Conservation (phyloP, 2,113 vertebrate genomes). For the Oncorhynchus tshawytscha region DNA sequence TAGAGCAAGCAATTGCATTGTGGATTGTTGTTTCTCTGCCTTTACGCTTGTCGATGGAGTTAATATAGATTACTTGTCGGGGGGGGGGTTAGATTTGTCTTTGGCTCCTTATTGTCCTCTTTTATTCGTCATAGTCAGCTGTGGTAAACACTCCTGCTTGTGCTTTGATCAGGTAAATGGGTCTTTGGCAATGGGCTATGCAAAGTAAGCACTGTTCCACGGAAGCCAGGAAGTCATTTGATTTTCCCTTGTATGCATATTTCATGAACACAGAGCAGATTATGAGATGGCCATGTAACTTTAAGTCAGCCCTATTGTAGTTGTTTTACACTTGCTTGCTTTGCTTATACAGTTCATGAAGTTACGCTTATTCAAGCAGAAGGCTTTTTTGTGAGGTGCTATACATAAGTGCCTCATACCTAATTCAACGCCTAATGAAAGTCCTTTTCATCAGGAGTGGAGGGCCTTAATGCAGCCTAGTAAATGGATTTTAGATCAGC, state of each 20-base stretch:
- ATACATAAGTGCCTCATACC: background rate
- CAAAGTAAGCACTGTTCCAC: background rate
- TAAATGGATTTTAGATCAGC: background rate
- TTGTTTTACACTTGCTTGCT: background rate
- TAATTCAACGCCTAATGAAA: background rate
- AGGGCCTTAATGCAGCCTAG: background rate
- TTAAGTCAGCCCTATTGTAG: background rate
- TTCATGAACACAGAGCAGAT: background rate
- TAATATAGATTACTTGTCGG: background rate
- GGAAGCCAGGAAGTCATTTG: background rate
- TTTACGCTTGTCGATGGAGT: background rate
- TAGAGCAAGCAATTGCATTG: background rate
- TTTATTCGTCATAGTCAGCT: background rate
- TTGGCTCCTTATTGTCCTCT: background rate
- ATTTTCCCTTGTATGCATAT: background rate
- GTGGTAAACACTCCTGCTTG: background rate
- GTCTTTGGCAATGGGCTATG: background rate
- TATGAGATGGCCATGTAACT: background rate
- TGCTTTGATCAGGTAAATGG: background rate
- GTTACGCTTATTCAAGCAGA: background rate
- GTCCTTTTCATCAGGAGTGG: background rate
- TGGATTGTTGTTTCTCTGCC: background rate
- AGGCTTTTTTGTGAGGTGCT: background rate
- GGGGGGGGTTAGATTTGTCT: background rate
- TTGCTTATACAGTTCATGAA: background rate